A percentile compares a stretch with the other conserved stretches of the same genome.
phyloP scores from a whole-genome alignment of 2,113 vertebrate species.

The Malaclemys terrapin region DNA sequence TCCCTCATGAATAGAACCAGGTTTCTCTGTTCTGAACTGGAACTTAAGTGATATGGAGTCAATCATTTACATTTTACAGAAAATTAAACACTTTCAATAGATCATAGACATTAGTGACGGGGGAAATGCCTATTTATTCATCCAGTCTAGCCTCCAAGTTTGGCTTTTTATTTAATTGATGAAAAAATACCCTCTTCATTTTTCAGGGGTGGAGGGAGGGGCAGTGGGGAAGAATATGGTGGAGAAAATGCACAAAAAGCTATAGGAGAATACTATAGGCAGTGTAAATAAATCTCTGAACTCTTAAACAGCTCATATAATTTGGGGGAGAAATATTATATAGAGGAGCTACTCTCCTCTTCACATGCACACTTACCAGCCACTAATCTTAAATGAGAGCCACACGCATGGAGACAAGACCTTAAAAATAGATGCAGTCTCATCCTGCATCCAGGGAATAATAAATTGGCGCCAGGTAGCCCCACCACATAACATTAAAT shows the following conservation, averaged over 20 bases:
- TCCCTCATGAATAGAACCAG: neutral
- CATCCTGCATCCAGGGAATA: neutral
- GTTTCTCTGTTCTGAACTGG: conserved; percentile 28
- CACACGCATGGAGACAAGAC: neutral
- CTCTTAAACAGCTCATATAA: neutral
- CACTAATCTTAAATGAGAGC: neutral
- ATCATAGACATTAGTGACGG: neutral
- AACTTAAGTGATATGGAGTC: conserved; percentile 26
- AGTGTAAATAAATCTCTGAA: neutral
- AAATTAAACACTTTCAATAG: neutral
- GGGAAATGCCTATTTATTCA: neutral
- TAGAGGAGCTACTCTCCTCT: neutral
- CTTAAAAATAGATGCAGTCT: neutral
- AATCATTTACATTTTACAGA: conserved; percentile 26
- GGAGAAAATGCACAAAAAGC: no score
- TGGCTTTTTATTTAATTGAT: neutral
- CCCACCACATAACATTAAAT: neutral
- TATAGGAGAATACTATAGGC: neutral
- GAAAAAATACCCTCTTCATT: neutral
- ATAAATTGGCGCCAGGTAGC: neutral
- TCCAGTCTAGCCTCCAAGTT: neutral
- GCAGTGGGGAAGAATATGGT: neutral
- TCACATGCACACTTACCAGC: neutral
- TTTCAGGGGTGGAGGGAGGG: neutral
- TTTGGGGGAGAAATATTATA: neutral